Conservation (phyloP, 2,797 vertebrate genomes). For the Rallus crepitans region DNA sequence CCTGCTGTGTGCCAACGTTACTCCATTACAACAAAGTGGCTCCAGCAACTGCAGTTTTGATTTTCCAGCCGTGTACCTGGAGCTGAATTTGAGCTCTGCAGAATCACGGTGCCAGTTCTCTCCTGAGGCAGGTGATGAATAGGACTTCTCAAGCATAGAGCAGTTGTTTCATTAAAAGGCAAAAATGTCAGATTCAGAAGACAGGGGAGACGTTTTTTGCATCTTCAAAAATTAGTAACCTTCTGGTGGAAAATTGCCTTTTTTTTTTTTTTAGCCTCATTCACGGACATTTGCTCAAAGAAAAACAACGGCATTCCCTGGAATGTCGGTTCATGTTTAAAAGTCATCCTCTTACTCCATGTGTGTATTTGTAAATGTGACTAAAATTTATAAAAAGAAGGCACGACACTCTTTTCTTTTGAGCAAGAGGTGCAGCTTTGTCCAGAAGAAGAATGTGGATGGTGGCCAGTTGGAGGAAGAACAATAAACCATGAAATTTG, state of each 20-base stretch:
- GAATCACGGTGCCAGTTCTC: neutral
- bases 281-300: neutral
- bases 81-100: neutral
- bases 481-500: conserved; percentile 78
- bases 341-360: neutral
- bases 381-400: conserved; percentile 21
- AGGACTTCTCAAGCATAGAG: neutral
- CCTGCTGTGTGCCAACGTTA: neutral
- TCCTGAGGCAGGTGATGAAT: conserved; percentile 6
- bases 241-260: neutral
- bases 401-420: conserved; percentile 11
- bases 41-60: neutral
- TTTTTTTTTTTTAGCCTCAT: neutral
- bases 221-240: neutral
- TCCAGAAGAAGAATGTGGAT: conserved; percentile 65
- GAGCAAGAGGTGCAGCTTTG: conserved; percentile 64
- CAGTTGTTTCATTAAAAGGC: neutral
- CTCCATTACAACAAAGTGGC: neutral
- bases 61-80: neutral
- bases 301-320: neutral
- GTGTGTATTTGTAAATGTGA: conserved; percentile 48
- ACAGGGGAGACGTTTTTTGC: neutral
- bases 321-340: neutral
- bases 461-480: conserved; percentile 75
- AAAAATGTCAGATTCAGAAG: neutral